These are phyloP conservation scores for Ischnus inquisitorius DNA, from an alignment of 2,888 invertebrate genomes.

Conservation along the genomic window DNA sequence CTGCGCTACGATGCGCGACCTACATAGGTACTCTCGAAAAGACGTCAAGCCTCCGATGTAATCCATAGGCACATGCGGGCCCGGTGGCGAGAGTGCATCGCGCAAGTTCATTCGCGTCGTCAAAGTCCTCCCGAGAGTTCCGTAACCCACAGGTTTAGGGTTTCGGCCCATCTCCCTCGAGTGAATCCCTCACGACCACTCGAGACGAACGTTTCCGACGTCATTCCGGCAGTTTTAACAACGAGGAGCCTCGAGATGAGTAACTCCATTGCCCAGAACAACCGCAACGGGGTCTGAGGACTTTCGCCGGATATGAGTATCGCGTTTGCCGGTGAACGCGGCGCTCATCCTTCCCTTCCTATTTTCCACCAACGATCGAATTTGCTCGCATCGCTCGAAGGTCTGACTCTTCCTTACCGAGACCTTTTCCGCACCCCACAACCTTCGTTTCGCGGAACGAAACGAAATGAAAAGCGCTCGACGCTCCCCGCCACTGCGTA, in stretches of 20 bases:
- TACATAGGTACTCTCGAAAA: constrained; percentile 26
- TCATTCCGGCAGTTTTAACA: constrained; percentile 72
- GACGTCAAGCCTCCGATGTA: constrained; percentile 18
- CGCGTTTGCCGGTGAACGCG: constrained; percentile 4
- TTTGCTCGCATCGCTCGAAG: constrained; percentile 22
- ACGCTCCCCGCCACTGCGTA: constrained; percentile 17
- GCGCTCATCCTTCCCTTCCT: constrained; percentile 7
- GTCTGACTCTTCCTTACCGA: constrained; percentile 56
- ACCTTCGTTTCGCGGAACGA: constrained; percentile 50
- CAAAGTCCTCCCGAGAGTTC: constrained; percentile 42
- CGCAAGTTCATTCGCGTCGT: constrained; percentile 25
- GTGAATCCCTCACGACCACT: constrained; percentile 48
- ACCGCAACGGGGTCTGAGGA: constrained; percentile 13
- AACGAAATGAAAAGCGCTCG: constrained; percentile 63
- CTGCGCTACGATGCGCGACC: constrained; percentile 15
- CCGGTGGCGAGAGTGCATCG: constrained; percentile 13
- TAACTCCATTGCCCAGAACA: constrained; percentile 16
- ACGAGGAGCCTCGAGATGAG: constrained; percentile 61
- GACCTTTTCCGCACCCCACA: constrained; percentile 38
- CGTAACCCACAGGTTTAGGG: constrained; percentile 51
- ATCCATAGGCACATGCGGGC: not conserved
- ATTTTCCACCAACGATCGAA: constrained; percentile 27
- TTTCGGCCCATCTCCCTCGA: constrained; percentile 19
- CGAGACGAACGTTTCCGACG: constrained; percentile 69
- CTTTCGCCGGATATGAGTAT: constrained; percentile 27